phyloP scores from a whole-genome alignment of 2,888 invertebrate genomes.

The Agrilus biguttatus region DNA sequence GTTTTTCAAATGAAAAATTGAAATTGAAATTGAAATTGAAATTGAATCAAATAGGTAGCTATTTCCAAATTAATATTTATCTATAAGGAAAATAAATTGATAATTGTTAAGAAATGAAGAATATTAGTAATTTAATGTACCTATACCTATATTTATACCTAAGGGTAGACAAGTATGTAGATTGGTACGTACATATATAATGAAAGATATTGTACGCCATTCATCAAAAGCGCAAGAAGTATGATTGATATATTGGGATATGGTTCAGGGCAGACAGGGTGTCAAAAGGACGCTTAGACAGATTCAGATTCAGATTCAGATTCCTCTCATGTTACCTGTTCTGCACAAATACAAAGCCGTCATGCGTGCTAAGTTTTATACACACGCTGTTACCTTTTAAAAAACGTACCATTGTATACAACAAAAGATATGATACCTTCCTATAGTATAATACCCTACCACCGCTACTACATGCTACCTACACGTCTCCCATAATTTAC shows the following conservation, averaged over 20 bases:
- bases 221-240: constrained; percentile 25
- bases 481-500: neutral
- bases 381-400: constrained; percentile 19
- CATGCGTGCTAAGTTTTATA: constrained; percentile 25
- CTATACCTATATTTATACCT: too few species aligned
- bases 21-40: too few species aligned
- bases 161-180: too few species aligned
- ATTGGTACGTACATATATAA: too few species aligned
- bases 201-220: too few species aligned
- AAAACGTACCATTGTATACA: constrained; percentile 22
- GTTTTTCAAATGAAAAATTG: too few species aligned
- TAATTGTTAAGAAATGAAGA: too few species aligned
- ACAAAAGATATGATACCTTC: constrained; percentile 17
- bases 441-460: constrained; percentile 5
- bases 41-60: too few species aligned
- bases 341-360: constrained; percentile 25
- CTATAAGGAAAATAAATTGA: too few species aligned
- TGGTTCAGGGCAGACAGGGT: constrained; percentile 14
- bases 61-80: too few species aligned
- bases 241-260: constrained; percentile 31
- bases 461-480: neutral
- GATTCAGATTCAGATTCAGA: constrained; percentile 11
- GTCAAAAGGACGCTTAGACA: constrained; percentile 9
- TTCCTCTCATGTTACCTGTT: constrained; percentile 23
- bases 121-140: too few species aligned